Conservation (phyloP, 2,113 vertebrate genomes). For the Bothrops jararaca region DNA sequence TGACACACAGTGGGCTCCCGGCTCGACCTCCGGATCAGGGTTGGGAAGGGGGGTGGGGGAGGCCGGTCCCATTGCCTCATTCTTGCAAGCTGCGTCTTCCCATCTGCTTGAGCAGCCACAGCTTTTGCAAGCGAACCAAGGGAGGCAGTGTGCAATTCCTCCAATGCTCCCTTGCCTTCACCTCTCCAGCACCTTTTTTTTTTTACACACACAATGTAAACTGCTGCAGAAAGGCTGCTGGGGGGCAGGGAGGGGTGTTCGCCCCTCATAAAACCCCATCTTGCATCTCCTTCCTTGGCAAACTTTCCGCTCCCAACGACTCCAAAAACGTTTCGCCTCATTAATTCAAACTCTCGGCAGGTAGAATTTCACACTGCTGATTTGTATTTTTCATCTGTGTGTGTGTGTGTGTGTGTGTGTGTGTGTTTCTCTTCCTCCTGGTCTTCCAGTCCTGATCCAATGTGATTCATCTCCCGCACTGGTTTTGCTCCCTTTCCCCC, state of each 20-base stretch:
- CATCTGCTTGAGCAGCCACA: not conserved
- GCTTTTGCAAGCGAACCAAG: not conserved
- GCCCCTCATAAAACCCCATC: not conserved
- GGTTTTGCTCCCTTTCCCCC: too few relatives aligned
- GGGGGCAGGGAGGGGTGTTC: not conserved
- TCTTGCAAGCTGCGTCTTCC: not conserved
- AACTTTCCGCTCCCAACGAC: not conserved
- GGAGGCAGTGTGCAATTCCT: not conserved
- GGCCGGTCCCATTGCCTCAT: not conserved
- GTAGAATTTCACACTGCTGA: not conserved
- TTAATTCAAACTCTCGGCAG: not conserved
- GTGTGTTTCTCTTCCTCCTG: not conserved
- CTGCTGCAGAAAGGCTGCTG: not conserved
- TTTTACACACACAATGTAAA: not conserved
- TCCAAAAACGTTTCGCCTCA: not conserved
- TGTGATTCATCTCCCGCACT: not conserved
- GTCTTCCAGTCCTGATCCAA: not conserved
- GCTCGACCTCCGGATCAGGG: conserved; percentile 25
- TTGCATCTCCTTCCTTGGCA: not conserved
- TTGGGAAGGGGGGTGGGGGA: not conserved
- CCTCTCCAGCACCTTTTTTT: not conserved
- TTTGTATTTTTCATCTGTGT: not conserved
- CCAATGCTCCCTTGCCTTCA: not conserved
- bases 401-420: not conserved
- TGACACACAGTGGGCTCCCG: not conserved